phyloP scores from a whole-genome alignment of 2,888 invertebrate species.

The Clistopyga incitator region DNA sequence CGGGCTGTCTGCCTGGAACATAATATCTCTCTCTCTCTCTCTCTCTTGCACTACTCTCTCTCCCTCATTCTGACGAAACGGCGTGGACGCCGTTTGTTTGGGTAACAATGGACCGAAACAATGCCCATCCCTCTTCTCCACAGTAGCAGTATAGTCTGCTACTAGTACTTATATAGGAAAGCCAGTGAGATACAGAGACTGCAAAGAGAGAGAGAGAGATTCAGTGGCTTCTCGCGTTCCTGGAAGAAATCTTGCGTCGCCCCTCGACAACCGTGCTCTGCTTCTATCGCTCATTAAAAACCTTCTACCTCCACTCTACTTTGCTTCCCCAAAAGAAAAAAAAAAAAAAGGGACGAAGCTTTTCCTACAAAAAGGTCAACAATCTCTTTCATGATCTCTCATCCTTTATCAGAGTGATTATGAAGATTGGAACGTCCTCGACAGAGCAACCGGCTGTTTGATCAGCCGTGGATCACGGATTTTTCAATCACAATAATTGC shows the following conservation, averaged over 20 bases:
- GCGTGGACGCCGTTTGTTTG: conserved; percentile 83
- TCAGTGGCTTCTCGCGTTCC: conserved; percentile 62
- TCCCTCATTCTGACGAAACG: conserved; percentile 83
- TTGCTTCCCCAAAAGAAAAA: conserved; percentile 1
- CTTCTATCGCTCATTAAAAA: conserved; percentile 50
- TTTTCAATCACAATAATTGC: background rate
- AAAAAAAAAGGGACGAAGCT: background rate
- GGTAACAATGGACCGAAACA: conserved; percentile 83
- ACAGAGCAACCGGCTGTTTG: conserved; percentile 18
- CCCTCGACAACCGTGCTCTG: conserved; percentile 31
- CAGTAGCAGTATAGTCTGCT: conserved; percentile 59
- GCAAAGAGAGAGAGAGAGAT: background rate
- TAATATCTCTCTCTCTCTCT: conserved; percentile 54
- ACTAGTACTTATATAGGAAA: conserved; percentile 25
- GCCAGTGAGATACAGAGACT: conserved; percentile 23
- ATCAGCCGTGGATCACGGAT: conserved; percentile 8
- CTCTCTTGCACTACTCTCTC: conserved; percentile 74
- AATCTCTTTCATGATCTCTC: conserved; percentile 3
- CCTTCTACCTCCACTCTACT: conserved; percentile 29
- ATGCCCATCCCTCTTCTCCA: conserved; percentile 79
- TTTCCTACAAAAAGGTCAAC: conserved; percentile 9
- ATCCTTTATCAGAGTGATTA: background rate
- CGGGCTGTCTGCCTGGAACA: conserved; percentile 77
- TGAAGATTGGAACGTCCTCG: conserved; percentile 5
- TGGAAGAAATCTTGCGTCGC: conserved; percentile 64